Evolutionary conservation across 2,113 vertebrate species (phyloP), one percentile per base, ranked within the genome.

Genomic region (Narcine bancroftii): DNA sequence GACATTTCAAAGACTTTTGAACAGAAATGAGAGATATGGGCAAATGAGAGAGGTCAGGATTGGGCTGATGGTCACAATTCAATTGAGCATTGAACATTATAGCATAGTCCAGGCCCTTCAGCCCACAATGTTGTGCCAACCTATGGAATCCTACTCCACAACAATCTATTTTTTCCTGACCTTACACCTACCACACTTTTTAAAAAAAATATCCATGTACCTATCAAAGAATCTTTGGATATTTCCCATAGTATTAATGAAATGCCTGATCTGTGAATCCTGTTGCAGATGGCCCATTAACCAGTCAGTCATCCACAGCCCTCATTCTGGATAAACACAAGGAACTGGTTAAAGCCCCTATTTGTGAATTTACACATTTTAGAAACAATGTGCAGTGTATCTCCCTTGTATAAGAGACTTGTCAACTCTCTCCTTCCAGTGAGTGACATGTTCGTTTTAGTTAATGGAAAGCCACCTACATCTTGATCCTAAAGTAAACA

Each of bases 391-490:
- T 65, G 60, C 45, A 83, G 42, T 45, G 42, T 79, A 42, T 39
- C 47, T 79, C 47, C 76, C n/a, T 87, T 36, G 6, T 63, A 36
- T 65, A 65, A 36, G 56, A 89, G 56, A 89, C 85, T n/a, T 89
- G 60, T 89, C 85, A 42, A 65, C 5, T 89, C 56, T 89, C 79
- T 15, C 53, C 2, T 7, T 89, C n/a, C 56, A 65, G 53, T 11
- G 19, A 65, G 2, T 89, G 56, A 65, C n/a, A 39, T 15, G 0
- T 89, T 89, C 36, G 13, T 63, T 85, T 39, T 66, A n/a, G 85
- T 89, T 89, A 89, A 89, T 60, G 56, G 36, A 53, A 63, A 33
- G n/a, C 36, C 60, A 89, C n/a, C 79, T 89, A n/a, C 56, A 66
- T 89, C 36, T 15, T 24, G 33, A 15, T 50, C 19, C n/a, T 24